Percentiles rank a stretch among this genome's conserved stretches.
Evolutionary conservation across 2,888 invertebrate genomes (phyloP).

Genomic region (Antitype chi): DNA sequence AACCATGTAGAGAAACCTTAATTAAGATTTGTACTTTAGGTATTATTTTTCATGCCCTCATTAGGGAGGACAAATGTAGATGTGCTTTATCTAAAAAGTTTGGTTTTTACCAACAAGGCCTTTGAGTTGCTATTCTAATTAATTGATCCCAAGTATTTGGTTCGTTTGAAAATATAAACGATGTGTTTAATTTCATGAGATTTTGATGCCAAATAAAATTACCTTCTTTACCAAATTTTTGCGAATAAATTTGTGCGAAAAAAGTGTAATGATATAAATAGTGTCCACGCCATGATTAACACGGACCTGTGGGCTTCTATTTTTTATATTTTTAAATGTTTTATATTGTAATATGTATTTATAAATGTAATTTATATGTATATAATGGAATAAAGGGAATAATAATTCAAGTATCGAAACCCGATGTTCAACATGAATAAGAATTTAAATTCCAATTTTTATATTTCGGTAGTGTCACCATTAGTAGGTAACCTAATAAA

Average conservation of each 20-base stretch:
- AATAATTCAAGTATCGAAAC: constrained; percentile 5
- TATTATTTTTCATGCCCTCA: constrained; percentile 7
- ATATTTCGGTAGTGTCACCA: background rate
- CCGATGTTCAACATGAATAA: background rate
- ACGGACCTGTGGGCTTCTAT: no score
- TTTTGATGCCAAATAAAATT: background rate
- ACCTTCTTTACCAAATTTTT: no score
- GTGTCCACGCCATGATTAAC: no score
- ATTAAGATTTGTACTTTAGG: background rate
- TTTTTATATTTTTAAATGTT: no score
- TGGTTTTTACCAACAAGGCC: constrained; percentile 12
- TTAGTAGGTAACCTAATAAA: background rate
- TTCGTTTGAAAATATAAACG: background rate
- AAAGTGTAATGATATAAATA: no score
- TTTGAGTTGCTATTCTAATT: constrained; percentile 12
- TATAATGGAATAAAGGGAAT: no score
- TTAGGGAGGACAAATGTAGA: background rate
- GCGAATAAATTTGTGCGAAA: no score
- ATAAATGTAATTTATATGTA: no score
- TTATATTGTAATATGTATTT: no score
- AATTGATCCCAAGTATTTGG: constrained; percentile 21
- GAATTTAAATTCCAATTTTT: background rate
- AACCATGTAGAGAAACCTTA: background rate
- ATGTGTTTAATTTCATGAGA: background rate
- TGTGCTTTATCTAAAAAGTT: constrained; percentile 4